phyloP scores from a whole-genome alignment of 2,888 invertebrate genomes.

The Elegia similella region DNA sequence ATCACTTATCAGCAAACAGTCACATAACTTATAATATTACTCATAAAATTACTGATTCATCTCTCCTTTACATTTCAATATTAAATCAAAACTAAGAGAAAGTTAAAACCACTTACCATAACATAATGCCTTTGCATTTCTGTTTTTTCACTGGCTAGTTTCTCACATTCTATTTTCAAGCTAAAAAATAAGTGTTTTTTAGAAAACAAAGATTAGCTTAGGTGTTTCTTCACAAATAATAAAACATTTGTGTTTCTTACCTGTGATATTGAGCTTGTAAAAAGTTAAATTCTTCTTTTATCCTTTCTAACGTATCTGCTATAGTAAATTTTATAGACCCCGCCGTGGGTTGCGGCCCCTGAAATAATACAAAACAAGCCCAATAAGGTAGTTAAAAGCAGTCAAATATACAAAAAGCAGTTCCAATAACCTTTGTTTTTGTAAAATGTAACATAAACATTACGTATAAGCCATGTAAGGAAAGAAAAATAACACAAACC shows the following conservation, averaged over 20 bases:
- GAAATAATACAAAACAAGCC: constrained; percentile 52
- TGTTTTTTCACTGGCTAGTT: constrained; percentile 97
- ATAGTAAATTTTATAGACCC: constrained; percentile 97
- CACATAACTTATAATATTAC: background rate
- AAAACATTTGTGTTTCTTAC: constrained; percentile 79
- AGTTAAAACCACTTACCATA: constrained; percentile 86
- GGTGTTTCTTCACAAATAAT: constrained; percentile 1
- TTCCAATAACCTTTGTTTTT: background rate
- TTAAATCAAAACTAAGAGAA: background rate
- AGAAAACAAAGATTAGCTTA: background rate
- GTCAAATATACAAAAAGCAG: background rate
- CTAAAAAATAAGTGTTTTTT: constrained; percentile 72
- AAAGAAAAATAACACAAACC: constrained; percentile 66
- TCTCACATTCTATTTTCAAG: constrained; percentile 98
- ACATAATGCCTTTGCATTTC: constrained; percentile 99
- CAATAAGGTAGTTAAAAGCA: constrained; percentile 34
- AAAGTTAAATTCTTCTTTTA: constrained; percentile 97
- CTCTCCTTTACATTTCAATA: background rate
- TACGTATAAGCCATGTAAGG: constrained; percentile 12
- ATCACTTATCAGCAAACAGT: constrained; percentile 11
- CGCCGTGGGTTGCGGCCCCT: constrained; percentile 92
- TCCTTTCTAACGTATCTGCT: constrained; percentile 95
- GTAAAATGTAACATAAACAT: background rate
- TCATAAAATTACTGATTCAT: background rate
- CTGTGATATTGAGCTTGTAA: constrained; percentile 97